These are phyloP conservation scores for Parascotia fuliginaria DNA, from an alignment of 2,888 invertebrate genomes.

Conservation along the genomic window DNA sequence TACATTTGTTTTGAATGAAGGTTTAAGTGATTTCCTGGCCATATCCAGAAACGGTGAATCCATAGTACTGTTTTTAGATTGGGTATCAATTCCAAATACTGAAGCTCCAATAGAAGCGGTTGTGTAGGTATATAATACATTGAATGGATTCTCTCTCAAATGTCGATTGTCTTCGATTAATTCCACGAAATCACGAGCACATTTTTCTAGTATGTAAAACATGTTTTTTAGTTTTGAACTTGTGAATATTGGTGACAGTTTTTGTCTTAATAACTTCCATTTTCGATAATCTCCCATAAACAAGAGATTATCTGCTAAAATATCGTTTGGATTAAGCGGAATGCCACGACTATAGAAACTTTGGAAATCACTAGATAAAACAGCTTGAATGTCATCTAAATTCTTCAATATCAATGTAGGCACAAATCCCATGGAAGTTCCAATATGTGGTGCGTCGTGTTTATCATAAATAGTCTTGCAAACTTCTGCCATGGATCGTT, in stretches of 20 bases:
- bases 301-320: constrained; percentile 61
- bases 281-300: constrained; percentile 60
- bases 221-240: constrained; percentile 67
- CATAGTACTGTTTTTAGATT: constrained; percentile 57
- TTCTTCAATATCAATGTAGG: constrained; percentile 59
- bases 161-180: constrained; percentile 48
- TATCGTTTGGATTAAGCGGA: constrained; percentile 53
- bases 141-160: constrained; percentile 51
- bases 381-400: constrained; percentile 60
- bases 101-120: constrained; percentile 67
- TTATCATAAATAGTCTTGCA: constrained; percentile 59
- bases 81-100: constrained; percentile 73
- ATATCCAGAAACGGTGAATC: constrained; percentile 66
- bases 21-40: constrained; percentile 53
- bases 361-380: constrained; percentile 60
- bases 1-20: constrained; percentile 41
- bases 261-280: constrained; percentile 71
- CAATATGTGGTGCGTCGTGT: constrained; percentile 52
- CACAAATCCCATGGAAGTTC: constrained; percentile 49
- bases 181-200: constrained; percentile 61
- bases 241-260: constrained; percentile 68
- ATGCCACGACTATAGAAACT: constrained; percentile 64
- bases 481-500: constrained; percentile 59
- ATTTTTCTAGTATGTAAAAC: constrained; percentile 65
- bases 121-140: constrained; percentile 60